Evolutionary conservation across 2,797 vertebrate species (phyloP).

Genomic region (Eidolon dupreanum): DNA sequence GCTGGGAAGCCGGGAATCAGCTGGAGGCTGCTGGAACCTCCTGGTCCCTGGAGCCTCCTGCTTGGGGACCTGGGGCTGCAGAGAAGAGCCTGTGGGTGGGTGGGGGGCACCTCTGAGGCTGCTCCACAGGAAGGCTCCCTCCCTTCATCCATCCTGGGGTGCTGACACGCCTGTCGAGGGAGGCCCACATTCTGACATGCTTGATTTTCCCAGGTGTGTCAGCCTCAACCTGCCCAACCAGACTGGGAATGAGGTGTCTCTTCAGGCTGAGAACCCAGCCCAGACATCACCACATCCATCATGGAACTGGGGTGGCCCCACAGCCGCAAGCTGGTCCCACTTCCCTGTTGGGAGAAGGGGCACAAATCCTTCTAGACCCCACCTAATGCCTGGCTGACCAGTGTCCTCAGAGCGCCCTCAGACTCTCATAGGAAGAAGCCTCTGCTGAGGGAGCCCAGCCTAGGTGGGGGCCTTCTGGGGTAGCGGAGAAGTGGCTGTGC

Average conservation of each 20-base stretch:
- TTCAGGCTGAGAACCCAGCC: background rate
- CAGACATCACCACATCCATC: background rate
- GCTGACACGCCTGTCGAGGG: background rate
- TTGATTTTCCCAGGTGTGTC: background rate
- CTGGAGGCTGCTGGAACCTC: constrained; percentile 38
- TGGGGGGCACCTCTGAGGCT: background rate
- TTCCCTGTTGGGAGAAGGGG: background rate
- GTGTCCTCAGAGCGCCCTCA: background rate
- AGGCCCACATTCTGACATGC: background rate
- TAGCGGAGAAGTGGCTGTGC: background rate
- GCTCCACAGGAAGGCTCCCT: background rate
- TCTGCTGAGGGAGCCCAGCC: constrained; percentile 50
- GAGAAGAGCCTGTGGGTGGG: background rate
- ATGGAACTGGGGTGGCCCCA: background rate
- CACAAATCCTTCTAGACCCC: background rate
- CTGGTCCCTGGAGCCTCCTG: background rate
- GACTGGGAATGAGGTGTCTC: background rate
- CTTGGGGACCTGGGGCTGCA: background rate
- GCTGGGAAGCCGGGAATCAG: constrained; percentile 81
- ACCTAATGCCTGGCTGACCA: background rate
- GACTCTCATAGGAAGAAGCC: constrained; percentile 56
- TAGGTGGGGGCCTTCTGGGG: background rate
- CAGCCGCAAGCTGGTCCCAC: background rate
- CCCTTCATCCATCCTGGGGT: background rate
- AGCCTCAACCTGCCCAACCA: background rate